These are phyloP conservation scores for Macaria notata DNA, from an alignment of 2,888 invertebrate genomes.

Conservation along the genomic window DNA sequence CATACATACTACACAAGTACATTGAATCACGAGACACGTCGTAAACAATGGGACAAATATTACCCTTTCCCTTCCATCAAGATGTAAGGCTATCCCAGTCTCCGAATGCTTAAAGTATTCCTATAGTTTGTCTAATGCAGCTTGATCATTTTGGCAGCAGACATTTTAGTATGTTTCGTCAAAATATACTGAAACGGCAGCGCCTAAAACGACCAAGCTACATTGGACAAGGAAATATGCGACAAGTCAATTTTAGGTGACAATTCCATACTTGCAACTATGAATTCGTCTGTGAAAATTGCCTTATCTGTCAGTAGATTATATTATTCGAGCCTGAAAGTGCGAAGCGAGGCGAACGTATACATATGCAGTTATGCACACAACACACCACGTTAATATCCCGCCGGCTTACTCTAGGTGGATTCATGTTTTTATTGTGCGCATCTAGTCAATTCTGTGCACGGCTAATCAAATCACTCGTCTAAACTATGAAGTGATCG, in stretches of 20 bases:
- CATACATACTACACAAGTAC: slow-evolving; percentile 35
- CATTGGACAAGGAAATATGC: no score
- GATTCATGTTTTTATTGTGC: slow-evolving; percentile 48
- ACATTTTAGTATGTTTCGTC: no score
- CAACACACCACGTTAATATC: slow-evolving; percentile 61
- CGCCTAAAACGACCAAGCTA: no score
- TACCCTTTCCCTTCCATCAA: no score
- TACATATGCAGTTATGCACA: slow-evolving; percentile 57
- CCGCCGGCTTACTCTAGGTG: slow-evolving; percentile 47
- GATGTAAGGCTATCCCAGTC: neutral
- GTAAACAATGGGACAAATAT: neutral
- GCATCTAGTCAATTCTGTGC: slow-evolving; percentile 20
- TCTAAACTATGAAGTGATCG: neutral
- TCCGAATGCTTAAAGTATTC: slow-evolving; percentile 3
- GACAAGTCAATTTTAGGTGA: no score
- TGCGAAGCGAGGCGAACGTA: slow-evolving; percentile 69
- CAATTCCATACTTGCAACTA: no score
- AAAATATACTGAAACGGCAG: no score
- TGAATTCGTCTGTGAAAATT: no score
- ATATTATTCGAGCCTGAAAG: slow-evolving; percentile 13
- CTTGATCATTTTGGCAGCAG: no score
- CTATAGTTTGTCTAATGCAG: no score
- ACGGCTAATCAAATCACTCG: slow-evolving; percentile 3
- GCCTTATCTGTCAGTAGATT: no score
- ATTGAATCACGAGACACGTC: slow-evolving; percentile 7